Evolutionary conservation across 2,888 invertebrate species (phyloP), one percentile per base, ranked within the genome.

Genomic region (Boloria euphrosyne): DNA sequence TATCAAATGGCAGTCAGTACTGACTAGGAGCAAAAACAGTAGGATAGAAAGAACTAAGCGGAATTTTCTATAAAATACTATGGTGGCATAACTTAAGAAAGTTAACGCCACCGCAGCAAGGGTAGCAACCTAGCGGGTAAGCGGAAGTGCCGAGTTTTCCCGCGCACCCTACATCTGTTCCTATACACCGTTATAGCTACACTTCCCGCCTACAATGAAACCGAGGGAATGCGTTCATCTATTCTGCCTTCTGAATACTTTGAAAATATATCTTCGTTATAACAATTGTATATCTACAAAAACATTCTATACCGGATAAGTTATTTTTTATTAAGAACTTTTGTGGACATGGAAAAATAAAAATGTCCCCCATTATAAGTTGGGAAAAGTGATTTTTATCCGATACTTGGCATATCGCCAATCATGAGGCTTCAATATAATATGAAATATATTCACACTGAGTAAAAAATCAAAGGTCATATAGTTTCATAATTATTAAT

Each of bases 111-210:
- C 76, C 71, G 78, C 60, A 60, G 78, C 75, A 76, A 79, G 86
- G 85, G 77, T 76, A 80, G 75, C 76, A 81, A 78, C 78, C 78
- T 76, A 73, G 75, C 76, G 77, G 76, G 74, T 77, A 78, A 75
- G 44, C 73, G 67, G 76, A 76, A 74, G 74, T 77, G 76, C 75
- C 77, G 76, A 74, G 76, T 78, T 87, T 86, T 84, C 83, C 84
- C 84, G 85, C 84, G 82, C 79, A 78, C 81, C 82, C 80, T 78
- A 82, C 85, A 84, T 82, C 83, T 83, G 84, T 83, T 83, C 78
- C 76, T 83, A 84, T 82, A 84, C 77, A 78, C 77, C 65, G 73
- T 76, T 84, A 79, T 78, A 84, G 78, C 63, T 73, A 60, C 46
- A 70, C 62, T 54, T 65, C 53, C 62, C 60, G 38, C 61, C 49